Evolutionary conservation across 1,140 invertebrate species (phyloP).

Genomic region (Macrotrachela quadricornifera): DNA sequence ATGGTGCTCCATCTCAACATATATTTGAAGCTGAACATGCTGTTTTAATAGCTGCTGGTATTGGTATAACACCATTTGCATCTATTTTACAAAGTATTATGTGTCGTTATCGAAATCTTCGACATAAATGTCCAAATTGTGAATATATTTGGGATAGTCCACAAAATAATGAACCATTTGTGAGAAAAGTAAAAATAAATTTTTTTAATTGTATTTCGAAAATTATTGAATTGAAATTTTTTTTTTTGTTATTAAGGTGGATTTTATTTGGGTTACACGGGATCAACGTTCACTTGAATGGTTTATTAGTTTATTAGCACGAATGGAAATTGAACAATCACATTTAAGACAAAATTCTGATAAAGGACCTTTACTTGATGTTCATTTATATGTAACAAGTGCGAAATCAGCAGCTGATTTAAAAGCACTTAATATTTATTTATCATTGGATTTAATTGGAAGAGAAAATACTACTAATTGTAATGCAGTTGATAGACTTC

Average conservation of each 20-base stretch:
- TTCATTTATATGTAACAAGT: conserved; percentile 93
- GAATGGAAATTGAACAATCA: conserved; percentile 69
- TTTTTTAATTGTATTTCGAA: no score
- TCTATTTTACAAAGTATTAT: conserved; percentile 81
- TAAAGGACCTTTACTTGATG: conserved; percentile 52
- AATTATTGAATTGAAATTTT: no score
- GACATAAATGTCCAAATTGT: conserved; percentile 63
- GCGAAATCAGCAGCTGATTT: conserved; percentile 71
- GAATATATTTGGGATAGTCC: conserved; percentile 52
- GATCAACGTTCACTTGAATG: conserved; percentile 87
- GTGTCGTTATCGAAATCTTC: conserved; percentile 64
- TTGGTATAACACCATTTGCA: conserved; percentile 89
- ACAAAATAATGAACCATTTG: conserved; percentile 45
- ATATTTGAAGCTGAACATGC: conserved; percentile 83
- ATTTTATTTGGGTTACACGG: conserved; percentile 94
- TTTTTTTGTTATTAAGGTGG: conserved; percentile 41
- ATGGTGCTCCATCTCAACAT: conserved; percentile 75
- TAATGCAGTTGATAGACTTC: conserved; percentile 73
- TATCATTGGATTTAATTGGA: conserved; percentile 69
- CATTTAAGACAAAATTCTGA: conserved; percentile 14
- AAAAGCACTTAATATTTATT: conserved; percentile 72
- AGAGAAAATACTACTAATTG: conserved; percentile 58
- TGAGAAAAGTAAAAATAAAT: no score
- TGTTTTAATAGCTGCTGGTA: conserved; percentile 76
- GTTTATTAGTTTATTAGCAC: conserved; percentile 76